Conservation (phyloP, 2,113 vertebrate species). For the Siniperca chuatsi region DNA sequence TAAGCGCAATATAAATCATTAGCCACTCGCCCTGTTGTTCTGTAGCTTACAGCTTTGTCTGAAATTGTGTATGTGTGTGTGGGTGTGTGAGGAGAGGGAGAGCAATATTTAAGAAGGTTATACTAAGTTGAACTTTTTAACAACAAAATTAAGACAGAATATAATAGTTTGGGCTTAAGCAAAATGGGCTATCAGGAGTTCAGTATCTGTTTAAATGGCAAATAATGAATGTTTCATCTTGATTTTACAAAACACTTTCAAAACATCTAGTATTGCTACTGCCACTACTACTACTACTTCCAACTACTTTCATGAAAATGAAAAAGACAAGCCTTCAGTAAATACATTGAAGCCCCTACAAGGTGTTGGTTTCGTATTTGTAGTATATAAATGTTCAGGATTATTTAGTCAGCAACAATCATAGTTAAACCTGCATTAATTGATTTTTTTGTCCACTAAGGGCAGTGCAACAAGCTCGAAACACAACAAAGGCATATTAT, state of each 20-base stretch:
- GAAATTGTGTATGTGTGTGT: background rate
- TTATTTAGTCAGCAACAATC: background rate
- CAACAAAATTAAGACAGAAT: background rate
- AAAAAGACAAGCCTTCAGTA: too few relatives aligned
- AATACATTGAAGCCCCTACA: background rate
- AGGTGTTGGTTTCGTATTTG: background rate
- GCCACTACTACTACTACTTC: background rate
- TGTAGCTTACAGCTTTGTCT: slow-evolving; percentile 11
- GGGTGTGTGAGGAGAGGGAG: background rate
- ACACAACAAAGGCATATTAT: background rate
- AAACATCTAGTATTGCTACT: background rate
- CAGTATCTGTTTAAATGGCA: background rate
- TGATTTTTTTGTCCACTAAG: background rate
- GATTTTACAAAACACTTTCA: background rate
- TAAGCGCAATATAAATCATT: slow-evolving; percentile 66
- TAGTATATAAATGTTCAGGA: background rate
- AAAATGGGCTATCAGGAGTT: background rate
- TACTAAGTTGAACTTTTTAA: background rate
- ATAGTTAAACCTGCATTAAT: background rate
- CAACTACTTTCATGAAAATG: too few relatives aligned
- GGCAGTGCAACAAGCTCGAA: background rate
- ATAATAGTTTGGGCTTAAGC: background rate
- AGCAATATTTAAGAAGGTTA: background rate
- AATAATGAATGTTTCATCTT: background rate
- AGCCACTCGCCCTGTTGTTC: background rate